phyloP scores from a whole-genome alignment of 2,797 vertebrate species.

The Gambusia yucatana region DNA sequence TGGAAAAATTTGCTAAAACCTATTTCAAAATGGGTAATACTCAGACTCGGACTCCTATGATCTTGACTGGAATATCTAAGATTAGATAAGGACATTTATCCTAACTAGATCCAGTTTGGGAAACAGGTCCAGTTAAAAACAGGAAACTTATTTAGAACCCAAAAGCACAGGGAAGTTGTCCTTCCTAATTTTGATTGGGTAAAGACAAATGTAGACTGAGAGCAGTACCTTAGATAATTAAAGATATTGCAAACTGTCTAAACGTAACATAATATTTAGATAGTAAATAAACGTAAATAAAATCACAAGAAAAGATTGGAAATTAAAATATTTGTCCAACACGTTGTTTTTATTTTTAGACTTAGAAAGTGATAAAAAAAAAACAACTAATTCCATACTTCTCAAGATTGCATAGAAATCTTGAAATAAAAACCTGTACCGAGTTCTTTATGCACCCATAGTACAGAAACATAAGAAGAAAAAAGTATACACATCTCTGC shows the following conservation, averaged over 20 bases:
- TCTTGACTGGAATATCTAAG: not conserved
- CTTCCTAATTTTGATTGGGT: not conserved
- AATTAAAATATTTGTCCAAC: not conserved
- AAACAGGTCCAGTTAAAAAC: not conserved
- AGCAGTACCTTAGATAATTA: not conserved
- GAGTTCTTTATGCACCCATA: not conserved
- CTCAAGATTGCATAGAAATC: not conserved
- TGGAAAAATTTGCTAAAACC: not conserved
- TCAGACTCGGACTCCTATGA: not conserved
- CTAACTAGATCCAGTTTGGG: not conserved
- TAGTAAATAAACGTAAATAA: too few species aligned
- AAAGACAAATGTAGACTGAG: not conserved
- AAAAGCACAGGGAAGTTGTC: not conserved
- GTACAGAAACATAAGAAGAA: not conserved
- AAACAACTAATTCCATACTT: not conserved
- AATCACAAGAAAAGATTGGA: not conserved
- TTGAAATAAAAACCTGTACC: not conserved
- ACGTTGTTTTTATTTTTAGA: not conserved
- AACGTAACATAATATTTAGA: too few species aligned
- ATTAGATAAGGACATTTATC: not conserved
- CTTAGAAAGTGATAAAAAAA: not conserved
- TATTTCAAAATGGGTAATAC: not conserved
- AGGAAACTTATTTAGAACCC: not conserved
- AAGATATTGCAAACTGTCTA: not conserved
- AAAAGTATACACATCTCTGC: not conserved